Percentiles rank a stretch among this genome's conserved stretches.
Evolutionary conservation across 2,797 vertebrate genomes (phyloP).

Genomic region (Columba guinea): DNA sequence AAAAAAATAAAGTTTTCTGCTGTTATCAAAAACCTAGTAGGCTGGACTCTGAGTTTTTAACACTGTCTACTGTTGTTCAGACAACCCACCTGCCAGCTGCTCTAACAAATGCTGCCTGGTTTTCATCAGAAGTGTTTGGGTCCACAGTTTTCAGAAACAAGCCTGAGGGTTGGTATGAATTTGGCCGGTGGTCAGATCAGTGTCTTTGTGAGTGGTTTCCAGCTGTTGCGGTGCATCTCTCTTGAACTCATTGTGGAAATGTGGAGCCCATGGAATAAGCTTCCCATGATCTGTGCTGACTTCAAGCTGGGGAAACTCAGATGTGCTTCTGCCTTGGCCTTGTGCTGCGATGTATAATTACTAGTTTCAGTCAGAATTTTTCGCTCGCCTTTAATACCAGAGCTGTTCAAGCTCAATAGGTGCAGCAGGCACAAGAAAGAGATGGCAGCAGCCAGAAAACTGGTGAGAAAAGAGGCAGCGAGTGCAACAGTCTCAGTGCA

Average conservation of each 20-base stretch:
- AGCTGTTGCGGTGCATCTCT: not conserved
- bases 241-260: not conserved
- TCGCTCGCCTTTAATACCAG: not conserved
- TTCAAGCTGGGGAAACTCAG: not conserved
- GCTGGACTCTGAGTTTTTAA: not conserved
- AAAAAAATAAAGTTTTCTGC: not conserved
- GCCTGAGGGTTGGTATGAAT: not conserved
- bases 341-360: not conserved
- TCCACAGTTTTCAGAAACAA: not conserved
- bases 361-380: not conserved
- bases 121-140: not conserved
- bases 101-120: not conserved
- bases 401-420: not conserved
- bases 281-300: not conserved
- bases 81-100: not conserved
- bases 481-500: not conserved
- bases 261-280: not conserved
- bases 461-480: not conserved
- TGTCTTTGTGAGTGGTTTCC: not conserved
- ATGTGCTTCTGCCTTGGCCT: not conserved
- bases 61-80: not conserved
- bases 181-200: rapidly evolving
- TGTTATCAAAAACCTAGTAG: not conserved
- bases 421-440: not conserved
- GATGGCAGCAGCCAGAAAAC: not conserved